Conservation (phyloP, 2,888 invertebrate genomes). For the Tridacna crocea region DNA sequence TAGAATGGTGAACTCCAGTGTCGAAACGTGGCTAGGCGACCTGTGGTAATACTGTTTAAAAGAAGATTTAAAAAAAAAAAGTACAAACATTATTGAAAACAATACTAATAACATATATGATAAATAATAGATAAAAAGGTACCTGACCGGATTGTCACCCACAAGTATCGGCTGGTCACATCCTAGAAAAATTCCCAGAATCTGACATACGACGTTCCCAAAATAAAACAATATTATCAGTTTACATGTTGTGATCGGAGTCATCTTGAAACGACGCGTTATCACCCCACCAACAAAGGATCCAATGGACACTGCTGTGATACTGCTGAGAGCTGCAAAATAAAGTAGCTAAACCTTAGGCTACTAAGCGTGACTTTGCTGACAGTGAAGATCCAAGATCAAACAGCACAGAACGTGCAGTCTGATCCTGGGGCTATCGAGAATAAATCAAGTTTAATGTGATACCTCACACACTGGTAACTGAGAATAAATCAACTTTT, state of each 20-base stretch:
- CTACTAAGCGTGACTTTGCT: slow-evolving; percentile 20
- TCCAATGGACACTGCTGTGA: slow-evolving; percentile 46
- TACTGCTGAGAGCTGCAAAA: slow-evolving; percentile 43
- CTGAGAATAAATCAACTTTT: no score
- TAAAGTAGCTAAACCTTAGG: slow-evolving; percentile 39
- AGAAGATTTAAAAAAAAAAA: no score
- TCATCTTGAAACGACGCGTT: slow-evolving; percentile 47
- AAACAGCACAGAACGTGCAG: no score
- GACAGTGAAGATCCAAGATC: no score
- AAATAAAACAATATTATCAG: slow-evolving; percentile 36
- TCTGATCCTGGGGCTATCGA: no score
- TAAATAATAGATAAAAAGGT: slow-evolving; percentile 16
- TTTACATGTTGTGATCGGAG: slow-evolving; percentile 31
- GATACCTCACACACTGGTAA: no score
- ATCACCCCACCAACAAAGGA: slow-evolving; percentile 50
- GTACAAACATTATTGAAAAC: slow-evolving; percentile 35
- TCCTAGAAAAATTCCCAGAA: slow-evolving; percentile 49
- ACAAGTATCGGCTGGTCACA: slow-evolving; percentile 45
- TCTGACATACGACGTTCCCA: slow-evolving; percentile 26
- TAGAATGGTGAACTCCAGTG: no score
- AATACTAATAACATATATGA: no score
- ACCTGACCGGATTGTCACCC: slow-evolving; percentile 37
- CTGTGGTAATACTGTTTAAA: no score
- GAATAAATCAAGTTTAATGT: no score
- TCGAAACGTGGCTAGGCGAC: not conserved